A percentile compares a stretch with the other conserved stretches of the same genome.
Conservation (phyloP, 2,888 invertebrate genomes). For the Diabrotica balteata region DNA sequence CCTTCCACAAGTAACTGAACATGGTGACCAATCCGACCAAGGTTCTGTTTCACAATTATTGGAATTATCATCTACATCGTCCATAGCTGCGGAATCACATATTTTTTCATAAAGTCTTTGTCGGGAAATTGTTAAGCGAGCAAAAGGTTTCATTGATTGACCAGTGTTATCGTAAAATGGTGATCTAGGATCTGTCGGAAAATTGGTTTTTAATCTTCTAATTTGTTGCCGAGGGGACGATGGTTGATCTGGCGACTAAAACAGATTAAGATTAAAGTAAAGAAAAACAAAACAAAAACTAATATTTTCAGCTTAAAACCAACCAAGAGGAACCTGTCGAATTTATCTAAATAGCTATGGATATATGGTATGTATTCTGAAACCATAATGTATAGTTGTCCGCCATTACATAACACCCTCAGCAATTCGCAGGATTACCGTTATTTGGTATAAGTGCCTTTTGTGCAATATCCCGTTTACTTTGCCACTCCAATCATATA, state of each 20-base stretch:
- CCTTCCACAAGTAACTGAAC: constrained; percentile 71
- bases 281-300: too few species aligned
- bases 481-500: too few species aligned
- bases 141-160: constrained; percentile 86
- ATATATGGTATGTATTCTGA: too few species aligned
- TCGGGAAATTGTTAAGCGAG: constrained; percentile 79
- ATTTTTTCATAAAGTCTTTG: constrained; percentile 82
- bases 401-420: too few species aligned
- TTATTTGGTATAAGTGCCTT: too few species aligned
- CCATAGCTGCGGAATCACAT: constrained; percentile 70
- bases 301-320: too few species aligned
- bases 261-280: constrained; percentile 4
- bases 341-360: too few species aligned
- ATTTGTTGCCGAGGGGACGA: constrained; percentile 87
- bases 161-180: constrained; percentile 88
- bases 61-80: constrained; percentile 58
- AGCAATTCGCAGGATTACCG: too few species aligned
- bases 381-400: too few species aligned
- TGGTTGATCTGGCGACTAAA: constrained; percentile 80
- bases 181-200: constrained; percentile 85
- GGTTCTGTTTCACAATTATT: constrained; percentile 50
- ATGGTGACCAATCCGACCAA: constrained; percentile 64
- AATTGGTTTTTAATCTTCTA: constrained; percentile 81
- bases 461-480: too few species aligned
- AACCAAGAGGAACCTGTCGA: too few species aligned